Evolutionary conservation across 2,888 invertebrate species (phyloP), one percentile per base, ranked within the genome.

Genomic region (Athrips mouffetella): DNA sequence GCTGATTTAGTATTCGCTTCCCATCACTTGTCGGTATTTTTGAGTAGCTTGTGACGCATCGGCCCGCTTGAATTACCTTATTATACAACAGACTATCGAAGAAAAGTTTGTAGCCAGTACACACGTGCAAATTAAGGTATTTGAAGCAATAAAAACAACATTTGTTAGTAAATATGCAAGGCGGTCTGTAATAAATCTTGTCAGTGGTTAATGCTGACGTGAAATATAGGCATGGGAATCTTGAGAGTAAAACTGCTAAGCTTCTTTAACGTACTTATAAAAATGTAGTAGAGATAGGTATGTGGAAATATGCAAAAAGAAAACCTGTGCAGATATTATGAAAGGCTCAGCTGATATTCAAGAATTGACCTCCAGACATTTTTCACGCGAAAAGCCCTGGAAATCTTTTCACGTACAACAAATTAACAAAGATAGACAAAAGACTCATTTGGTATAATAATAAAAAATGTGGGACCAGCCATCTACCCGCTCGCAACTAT

Each of bases 1-100:
- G n/a, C n/a, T n/a, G n/a, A 47, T 51, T 51, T 37, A 1, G 29
- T 35, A 55, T 55, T 51, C 55, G 35, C 16, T n/a, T 10, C 16
- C 25, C 52, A 30, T 15, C 8, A 23, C 15, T 33, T 39, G 35
- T 49, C 35, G 50, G 53, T 47, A 51, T 27, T 56, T 55, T 53
- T 39, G 49, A 15, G 31, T 27, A 45, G 42, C 15, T 41, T 16
- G 49, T 56, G 58, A 60, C 59, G 59, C 56, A 52, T 54, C 51
- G 56, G 50, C 39, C 45, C 30, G 44, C 53, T 49, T 48, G 57
- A 49, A 51, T 41, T 15, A 27, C 46, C 11, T 29, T 49, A 48
- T 50, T 48, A 50, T 46, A 46, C 46, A 47, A 44, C 31, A 27
- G 31, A 27, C 13, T 7, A 45, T 47, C 52, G 41, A 44, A 30